Evolutionary conservation across 64 coral and sea anemone genomes (phyloP).

Genomic region (Stylophora pistillata): DNA sequence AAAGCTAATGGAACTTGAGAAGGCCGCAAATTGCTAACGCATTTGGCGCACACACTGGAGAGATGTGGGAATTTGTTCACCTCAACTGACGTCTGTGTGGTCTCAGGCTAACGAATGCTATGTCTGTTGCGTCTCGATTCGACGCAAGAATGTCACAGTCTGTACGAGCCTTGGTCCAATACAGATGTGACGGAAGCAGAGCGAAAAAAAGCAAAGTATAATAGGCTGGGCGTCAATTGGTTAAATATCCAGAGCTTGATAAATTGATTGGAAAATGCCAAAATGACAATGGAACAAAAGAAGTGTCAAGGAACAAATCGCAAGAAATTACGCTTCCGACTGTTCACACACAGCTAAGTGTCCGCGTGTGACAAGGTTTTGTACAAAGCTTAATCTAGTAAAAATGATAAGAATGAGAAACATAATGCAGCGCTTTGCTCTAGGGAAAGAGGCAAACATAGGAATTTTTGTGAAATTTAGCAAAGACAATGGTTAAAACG

Average conservation of each 20-base stretch:
- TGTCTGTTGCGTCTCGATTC: neutral
- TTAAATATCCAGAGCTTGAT: constrained; percentile 37
- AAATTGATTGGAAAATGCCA: constrained; percentile 37
- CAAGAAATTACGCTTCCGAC: neutral
- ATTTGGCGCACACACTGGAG: neutral
- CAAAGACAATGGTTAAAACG: neutral
- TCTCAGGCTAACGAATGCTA: neutral
- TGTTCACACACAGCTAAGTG: neutral
- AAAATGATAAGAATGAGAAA: neutral
- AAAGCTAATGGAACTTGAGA: neutral
- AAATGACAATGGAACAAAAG: constrained; percentile 46
- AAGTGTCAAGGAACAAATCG: constrained; percentile 7
- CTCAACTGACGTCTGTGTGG: neutral
- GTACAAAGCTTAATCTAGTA: neutral
- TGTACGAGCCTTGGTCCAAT: neutral
- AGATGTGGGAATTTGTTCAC: neutral
- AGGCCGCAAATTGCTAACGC: neutral
- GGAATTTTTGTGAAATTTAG: neutral
- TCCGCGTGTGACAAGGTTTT: neutral
- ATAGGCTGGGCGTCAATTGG: constrained; percentile 17
- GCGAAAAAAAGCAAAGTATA: constrained; percentile 13
- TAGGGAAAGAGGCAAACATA: neutral
- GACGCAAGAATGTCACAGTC: neutral
- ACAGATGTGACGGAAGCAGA: constrained; percentile 18
- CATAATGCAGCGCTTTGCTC: neutral